Percentiles rank a stretch among this genome's conserved stretches.
phyloP scores from a whole-genome alignment of 2,113 vertebrate species.

The Cygnus buccinator region DNA sequence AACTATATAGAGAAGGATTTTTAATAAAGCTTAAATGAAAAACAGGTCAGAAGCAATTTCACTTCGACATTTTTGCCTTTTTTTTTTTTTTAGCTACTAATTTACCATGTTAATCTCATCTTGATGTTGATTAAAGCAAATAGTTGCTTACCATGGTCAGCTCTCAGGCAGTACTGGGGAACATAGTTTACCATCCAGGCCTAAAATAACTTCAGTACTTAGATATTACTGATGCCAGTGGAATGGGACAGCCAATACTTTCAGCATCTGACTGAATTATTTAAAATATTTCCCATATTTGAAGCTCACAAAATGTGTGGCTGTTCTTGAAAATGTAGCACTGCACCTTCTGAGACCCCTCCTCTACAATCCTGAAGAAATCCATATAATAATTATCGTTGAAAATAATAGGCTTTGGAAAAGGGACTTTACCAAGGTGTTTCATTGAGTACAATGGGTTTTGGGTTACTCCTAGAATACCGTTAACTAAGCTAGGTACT shows the following conservation, averaged over 20 bases:
- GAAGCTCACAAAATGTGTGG: background rate
- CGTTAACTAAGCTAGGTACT: conserved; percentile 30
- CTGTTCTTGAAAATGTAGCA: background rate
- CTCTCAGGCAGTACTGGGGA: background rate
- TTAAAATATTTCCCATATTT: background rate
- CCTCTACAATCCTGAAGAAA: background rate
- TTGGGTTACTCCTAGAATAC: background rate
- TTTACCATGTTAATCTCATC: background rate
- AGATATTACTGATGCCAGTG: background rate
- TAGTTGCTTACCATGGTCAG: background rate
- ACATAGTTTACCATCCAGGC: background rate
- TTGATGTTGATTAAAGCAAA: background rate
- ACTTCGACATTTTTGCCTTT: background rate
- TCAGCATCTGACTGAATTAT: background rate
- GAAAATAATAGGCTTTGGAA: background rate
- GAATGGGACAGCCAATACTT: background rate
- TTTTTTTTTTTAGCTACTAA: background rate
- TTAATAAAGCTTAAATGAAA: background rate
- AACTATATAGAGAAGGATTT: background rate
- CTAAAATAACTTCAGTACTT: background rate
- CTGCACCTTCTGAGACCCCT: background rate
- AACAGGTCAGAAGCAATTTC: background rate
- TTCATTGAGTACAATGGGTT: background rate
- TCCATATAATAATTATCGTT: background rate
- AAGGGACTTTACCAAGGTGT: rapidly evolving